Conservation (phyloP, 2,888 invertebrate genomes). For the Drosophila prolongata region DNA sequence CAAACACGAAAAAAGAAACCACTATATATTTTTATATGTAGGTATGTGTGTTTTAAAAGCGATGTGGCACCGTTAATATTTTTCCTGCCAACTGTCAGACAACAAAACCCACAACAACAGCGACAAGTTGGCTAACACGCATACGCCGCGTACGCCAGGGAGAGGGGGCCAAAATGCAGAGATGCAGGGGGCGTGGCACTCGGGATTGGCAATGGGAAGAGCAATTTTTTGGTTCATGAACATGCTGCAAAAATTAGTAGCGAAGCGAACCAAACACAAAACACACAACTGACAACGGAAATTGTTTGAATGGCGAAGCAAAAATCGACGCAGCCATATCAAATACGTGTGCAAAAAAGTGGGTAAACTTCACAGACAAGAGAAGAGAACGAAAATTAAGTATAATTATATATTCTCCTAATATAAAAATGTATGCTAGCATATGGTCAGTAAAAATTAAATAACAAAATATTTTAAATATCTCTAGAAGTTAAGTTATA, state of each 20-base stretch:
- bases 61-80: conserved; percentile 50
- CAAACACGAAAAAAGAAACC: conserved; percentile 9
- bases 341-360: too few relatives aligned
- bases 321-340: conserved; percentile 48
- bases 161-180: background rate
- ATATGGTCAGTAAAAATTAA: too few relatives aligned
- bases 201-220: conserved; percentile 40
- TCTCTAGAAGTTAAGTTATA: too few relatives aligned
- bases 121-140: conserved; percentile 53
- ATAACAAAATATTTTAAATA: too few relatives aligned
- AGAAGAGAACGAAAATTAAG: background rate
- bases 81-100: conserved; percentile 52
- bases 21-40: conserved; percentile 2
- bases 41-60: conserved; percentile 29
- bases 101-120: conserved; percentile 37
- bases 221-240: conserved; percentile 68
- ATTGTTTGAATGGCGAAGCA: conserved; percentile 50
- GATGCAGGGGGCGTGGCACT: conserved; percentile 7
- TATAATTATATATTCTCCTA: too few relatives aligned
- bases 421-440: too few relatives aligned
- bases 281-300: conserved; percentile 62
- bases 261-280: conserved; percentile 53
- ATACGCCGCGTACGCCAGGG: conserved; percentile 62
- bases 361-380: background rate
- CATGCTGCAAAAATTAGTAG: conserved; percentile 70